phyloP scores from a whole-genome alignment of 2,888 invertebrate species.

The Polymixis flavicincta region DNA sequence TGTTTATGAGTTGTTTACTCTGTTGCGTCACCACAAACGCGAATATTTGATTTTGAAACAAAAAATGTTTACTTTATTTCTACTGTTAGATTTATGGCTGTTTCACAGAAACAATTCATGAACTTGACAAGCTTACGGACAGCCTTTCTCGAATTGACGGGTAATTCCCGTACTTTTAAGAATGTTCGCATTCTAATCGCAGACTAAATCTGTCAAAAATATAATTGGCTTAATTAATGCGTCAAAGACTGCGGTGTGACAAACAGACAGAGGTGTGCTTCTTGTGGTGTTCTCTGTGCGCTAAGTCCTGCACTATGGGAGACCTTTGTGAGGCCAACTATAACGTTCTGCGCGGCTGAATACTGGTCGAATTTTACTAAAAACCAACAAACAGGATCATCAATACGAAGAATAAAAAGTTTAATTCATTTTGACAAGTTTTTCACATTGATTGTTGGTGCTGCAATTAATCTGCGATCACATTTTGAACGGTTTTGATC shows the following conservation, averaged over 20 bases:
- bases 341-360: not conserved
- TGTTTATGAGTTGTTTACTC: constrained; percentile 9
- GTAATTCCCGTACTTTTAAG: not conserved
- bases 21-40: constrained; percentile 9
- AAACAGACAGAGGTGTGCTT: no score
- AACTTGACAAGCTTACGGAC: not conserved
- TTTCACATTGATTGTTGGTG: not conserved
- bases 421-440: not conserved
- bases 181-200: not conserved
- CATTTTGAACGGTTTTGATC: no score
- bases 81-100: not conserved
- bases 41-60: not conserved
- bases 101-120: not conserved
- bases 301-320: not conserved
- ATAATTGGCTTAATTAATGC: no score
- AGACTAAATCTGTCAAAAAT: not conserved
- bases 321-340: not conserved
- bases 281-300: not conserved
- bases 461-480: not conserved
- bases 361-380: not conserved
- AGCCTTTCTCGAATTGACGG: not conserved
- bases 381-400: not conserved
- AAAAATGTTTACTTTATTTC: constrained; percentile 24
- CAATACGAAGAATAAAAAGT: not conserved
- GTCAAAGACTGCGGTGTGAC: no score